Conservation (phyloP, 2,888 invertebrate species). For the Stenurella melanura region DNA sequence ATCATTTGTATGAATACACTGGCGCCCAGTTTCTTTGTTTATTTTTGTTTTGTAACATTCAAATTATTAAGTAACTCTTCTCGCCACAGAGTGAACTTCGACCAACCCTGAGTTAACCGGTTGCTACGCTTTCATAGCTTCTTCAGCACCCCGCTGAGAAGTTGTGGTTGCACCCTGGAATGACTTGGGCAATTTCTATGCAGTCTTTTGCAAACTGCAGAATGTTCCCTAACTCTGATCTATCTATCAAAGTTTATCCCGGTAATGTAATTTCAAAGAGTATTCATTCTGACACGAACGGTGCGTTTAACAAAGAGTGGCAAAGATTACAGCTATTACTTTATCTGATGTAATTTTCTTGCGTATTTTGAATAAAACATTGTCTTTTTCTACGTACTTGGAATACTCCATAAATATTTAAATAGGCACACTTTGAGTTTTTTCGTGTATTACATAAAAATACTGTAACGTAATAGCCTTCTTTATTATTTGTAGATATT, state of each 20-base stretch:
- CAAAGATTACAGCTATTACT: constrained; percentile 56
- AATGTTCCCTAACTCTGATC: constrained; percentile 62
- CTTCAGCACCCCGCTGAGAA: too few species aligned
- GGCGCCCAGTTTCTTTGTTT: too few species aligned
- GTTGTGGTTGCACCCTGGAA: too few species aligned
- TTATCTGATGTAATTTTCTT: constrained; percentile 46
- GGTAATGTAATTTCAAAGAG: constrained; percentile 65
- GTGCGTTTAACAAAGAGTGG: constrained; percentile 55
- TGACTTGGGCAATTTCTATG: too few species aligned
- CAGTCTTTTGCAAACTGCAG: too few species aligned
- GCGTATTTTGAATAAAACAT: constrained; percentile 47
- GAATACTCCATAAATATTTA: neutral
- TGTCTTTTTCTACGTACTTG: constrained; percentile 30
- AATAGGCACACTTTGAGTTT: neutral
- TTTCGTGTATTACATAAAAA: neutral
- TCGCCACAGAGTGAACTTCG: too few species aligned
- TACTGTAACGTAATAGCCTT: neutral
- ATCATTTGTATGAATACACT: too few species aligned
- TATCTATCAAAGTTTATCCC: constrained; percentile 68
- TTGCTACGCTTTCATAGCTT: too few species aligned
- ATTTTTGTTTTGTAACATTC: too few species aligned
- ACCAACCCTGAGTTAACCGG: too few species aligned
- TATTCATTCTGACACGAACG: constrained; percentile 56
- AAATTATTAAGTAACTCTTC: too few species aligned
- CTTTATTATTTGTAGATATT: neutral